phyloP scores from a whole-genome alignment of 2,888 invertebrate genomes.

The Onthophagus sagittarius region DNA sequence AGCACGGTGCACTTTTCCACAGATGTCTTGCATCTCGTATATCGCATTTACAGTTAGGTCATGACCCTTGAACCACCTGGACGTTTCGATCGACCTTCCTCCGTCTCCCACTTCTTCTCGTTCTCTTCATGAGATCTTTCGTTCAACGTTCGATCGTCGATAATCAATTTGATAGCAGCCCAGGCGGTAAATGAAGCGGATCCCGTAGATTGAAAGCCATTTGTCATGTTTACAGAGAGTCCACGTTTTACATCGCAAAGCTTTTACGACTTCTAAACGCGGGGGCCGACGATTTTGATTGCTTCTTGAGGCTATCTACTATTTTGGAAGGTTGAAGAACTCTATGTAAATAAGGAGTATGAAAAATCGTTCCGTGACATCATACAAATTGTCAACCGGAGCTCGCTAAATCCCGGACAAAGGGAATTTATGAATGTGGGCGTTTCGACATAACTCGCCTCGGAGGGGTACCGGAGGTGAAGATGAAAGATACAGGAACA shows the following conservation, averaged over 20 bases:
- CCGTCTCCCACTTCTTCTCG: neutral
- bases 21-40: conserved; percentile 21
- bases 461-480: neutral
- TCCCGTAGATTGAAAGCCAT: neutral
- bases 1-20: conserved; percentile 10
- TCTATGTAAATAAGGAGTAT: neutral
- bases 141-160: neutral
- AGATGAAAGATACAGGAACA: neutral
- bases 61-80: conserved; percentile 19
- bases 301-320: neutral
- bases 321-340: neutral
- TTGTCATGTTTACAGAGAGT: neutral
- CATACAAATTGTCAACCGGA: neutral
- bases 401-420: neutral
- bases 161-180: neutral
- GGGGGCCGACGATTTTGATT: neutral
- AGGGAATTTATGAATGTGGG: neutral
- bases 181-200: neutral
- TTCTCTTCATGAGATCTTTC: neutral
- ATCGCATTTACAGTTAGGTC: conserved; percentile 22
- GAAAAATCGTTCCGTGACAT: neutral
- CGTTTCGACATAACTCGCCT: neutral
- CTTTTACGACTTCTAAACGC: neutral
- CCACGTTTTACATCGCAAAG: neutral
- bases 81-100: conserved; percentile 14